phyloP scores from a whole-genome alignment of 2,113 vertebrate species.

The Pollimyrus isidori region DNA sequence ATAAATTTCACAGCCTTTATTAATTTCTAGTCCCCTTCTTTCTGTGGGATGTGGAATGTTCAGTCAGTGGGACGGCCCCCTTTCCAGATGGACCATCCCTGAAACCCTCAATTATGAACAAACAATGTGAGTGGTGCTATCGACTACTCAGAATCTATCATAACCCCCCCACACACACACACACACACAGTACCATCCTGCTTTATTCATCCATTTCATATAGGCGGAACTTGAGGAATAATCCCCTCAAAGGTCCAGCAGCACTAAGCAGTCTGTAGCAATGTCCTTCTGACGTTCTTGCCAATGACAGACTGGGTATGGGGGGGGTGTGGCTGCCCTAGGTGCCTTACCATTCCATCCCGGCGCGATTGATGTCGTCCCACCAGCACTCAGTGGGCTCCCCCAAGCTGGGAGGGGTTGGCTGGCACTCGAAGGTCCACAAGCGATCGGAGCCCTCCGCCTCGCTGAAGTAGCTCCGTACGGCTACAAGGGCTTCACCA shows the following conservation, averaged over 20 bases:
- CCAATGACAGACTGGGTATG: neutral
- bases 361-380: constrained; percentile 90
- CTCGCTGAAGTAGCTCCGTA: constrained; percentile 81
- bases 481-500: constrained; percentile 80
- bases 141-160: neutral
- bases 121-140: neutral
- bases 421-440: constrained; percentile 90
- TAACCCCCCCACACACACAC: too few species aligned
- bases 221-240: neutral
- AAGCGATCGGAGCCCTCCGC: constrained; percentile 81
- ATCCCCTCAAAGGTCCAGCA: neutral
- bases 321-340: neutral
- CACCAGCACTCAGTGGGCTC: constrained; percentile 94
- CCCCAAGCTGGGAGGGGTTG: constrained; percentile 71
- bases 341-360: constrained; percentile 80
- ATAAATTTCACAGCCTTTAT: neutral
- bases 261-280: neutral
- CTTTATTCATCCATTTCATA: neutral
- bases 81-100: neutral
- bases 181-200: neutral
- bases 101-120: neutral
- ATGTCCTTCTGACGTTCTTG: neutral
- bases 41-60: neutral
- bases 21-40: neutral
- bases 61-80: neutral